These are phyloP conservation scores for Parnassius smintheus DNA, from an alignment of 2,888 invertebrate species.

Conservation along the genomic window DNA sequence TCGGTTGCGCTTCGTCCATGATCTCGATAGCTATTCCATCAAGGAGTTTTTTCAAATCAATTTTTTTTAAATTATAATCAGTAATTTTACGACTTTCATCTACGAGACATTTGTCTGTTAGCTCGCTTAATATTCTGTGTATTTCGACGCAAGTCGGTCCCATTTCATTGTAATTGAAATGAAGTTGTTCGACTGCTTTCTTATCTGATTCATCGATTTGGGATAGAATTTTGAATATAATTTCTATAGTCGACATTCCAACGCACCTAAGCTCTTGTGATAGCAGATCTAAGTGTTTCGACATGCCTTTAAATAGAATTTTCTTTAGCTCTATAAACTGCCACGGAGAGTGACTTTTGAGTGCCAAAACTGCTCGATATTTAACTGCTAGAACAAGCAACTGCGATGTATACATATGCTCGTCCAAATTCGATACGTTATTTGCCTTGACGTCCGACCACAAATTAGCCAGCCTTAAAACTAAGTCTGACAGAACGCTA, in stretches of 20 bases:
- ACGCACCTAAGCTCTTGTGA: slow-evolving; percentile 82
- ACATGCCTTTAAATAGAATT: slow-evolving; percentile 83
- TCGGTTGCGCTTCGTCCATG: slow-evolving; percentile 41
- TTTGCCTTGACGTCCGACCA: slow-evolving; percentile 86
- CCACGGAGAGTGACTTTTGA: slow-evolving; percentile 48
- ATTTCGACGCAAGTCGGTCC: slow-evolving; percentile 69
- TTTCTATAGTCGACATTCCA: slow-evolving; percentile 89
- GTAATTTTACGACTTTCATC: slow-evolving; percentile 47
- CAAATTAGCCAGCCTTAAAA: slow-evolving; percentile 79
- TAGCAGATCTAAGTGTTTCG: slow-evolving; percentile 85
- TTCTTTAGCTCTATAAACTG: slow-evolving; percentile 62
- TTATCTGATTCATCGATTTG: slow-evolving; percentile 58
- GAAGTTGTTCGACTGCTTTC: slow-evolving; percentile 71
- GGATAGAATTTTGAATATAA: slow-evolving; percentile 80
- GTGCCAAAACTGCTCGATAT: slow-evolving; percentile 61
- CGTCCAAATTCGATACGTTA: slow-evolving; percentile 83
- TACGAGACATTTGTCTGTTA: slow-evolving; percentile 60
- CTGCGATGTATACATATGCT: slow-evolving; percentile 87
- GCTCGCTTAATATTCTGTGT: slow-evolving; percentile 65
- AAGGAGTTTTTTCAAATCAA: slow-evolving; percentile 48
- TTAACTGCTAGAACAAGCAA: slow-evolving; percentile 82
- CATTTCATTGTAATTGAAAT: slow-evolving; percentile 84
- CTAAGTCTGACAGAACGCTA: slow-evolving; percentile 57
- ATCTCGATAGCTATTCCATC: slow-evolving; percentile 57
- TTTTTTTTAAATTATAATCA: slow-evolving; percentile 40